Conservation (phyloP, 2,888 invertebrate species). For the Liposcelis brunnea region DNA sequence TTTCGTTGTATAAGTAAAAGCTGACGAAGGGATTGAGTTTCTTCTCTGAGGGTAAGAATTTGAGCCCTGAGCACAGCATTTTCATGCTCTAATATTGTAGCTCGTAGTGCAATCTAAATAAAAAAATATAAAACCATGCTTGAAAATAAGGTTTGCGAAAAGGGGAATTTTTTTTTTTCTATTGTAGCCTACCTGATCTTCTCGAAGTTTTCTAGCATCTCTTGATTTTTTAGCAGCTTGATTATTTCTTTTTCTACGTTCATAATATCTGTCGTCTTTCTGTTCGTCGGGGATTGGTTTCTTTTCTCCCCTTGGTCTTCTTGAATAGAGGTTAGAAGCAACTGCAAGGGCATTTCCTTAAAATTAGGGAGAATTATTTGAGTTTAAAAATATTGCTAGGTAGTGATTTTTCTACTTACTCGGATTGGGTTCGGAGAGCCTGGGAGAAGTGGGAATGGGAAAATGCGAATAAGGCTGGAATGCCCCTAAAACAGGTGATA, state of each 20-base stretch:
- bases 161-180: too few species aligned
- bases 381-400: background rate
- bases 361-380: background rate
- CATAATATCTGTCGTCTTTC: slow-evolving; percentile 82
- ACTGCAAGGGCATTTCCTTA: background rate
- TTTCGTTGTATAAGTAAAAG: slow-evolving; percentile 15
- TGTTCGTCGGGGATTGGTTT: slow-evolving; percentile 71
- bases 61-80: slow-evolving; percentile 74
- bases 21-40: slow-evolving; percentile 51
- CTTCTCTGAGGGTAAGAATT: slow-evolving; percentile 60
- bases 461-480: slow-evolving; percentile 13
- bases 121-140: too few species aligned
- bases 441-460: slow-evolving; percentile 7
- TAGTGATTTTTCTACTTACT: slow-evolving; percentile 3
- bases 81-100: slow-evolving; percentile 71
- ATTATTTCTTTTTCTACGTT: slow-evolving; percentile 71
- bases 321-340: slow-evolving; percentile 15
- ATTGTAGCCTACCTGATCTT: slow-evolving; percentile 68
- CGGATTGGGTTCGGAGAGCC: too few species aligned
- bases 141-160: too few species aligned
- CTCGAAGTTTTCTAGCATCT: slow-evolving; percentile 70
- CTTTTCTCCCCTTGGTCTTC: slow-evolving; percentile 59
- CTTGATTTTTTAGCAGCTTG: slow-evolving; percentile 83
- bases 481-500: slow-evolving; percentile 10
- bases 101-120: slow-evolving; percentile 58